Conservation (phyloP, 2,113 vertebrate genomes). For the Oreochromis spilurus region DNA sequence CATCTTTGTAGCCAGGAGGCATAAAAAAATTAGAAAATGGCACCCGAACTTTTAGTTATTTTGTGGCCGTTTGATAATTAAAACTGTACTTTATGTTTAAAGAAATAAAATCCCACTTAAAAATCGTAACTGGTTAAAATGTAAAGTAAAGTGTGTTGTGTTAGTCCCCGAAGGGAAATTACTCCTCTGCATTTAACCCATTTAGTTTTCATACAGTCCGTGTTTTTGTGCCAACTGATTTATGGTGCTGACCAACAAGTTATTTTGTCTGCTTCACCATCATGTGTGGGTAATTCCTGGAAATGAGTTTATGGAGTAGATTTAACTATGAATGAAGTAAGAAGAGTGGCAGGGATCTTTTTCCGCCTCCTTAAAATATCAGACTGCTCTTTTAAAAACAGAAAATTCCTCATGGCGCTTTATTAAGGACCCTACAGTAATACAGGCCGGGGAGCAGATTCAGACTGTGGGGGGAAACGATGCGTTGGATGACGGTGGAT, state of each 20-base stretch:
- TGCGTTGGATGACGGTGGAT: accelerated
- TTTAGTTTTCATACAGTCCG: accelerated
- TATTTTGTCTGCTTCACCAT: not conserved
- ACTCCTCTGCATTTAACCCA: too few relatives aligned
- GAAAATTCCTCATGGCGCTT: not conserved
- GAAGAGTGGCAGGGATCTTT: accelerated
- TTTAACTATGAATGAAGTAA: accelerated
- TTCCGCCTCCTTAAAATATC: accelerated
- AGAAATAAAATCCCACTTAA: not conserved
- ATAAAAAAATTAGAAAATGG: accelerated
- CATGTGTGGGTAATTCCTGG: not conserved
- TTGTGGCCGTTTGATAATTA: not conserved
- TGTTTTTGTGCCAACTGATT: not conserved
- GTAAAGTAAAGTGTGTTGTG: too few relatives aligned
- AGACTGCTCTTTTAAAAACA: not conserved
- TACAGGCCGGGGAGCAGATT: not conserved
- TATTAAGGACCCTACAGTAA: not conserved
- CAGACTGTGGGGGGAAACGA: not conserved
- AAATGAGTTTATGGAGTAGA: accelerated
- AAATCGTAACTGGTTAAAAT: accelerated
- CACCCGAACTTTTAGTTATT: accelerated
- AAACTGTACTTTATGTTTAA: not conserved
- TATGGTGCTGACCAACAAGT: not conserved
- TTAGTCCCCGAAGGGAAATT: too few relatives aligned
- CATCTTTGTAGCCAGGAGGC: not conserved